Conservation (phyloP, 2,113 vertebrate species). For the Thermophis baileyi region DNA sequence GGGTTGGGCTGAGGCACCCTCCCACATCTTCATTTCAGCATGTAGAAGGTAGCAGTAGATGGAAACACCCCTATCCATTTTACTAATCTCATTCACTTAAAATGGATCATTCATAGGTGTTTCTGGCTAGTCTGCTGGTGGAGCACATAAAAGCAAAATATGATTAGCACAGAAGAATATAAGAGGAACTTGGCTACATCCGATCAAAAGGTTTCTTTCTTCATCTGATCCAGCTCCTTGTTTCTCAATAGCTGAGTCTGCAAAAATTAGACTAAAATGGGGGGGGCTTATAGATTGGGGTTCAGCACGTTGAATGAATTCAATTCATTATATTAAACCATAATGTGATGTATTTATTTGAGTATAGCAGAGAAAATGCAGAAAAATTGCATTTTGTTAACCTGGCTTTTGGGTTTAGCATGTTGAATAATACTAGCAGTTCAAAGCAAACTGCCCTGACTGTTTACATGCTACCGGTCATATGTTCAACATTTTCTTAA, state of each 20-base stretch:
- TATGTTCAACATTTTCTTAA: background rate
- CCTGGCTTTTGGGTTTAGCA: background rate
- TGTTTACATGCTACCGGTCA: background rate
- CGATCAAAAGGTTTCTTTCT: background rate
- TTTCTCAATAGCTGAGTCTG: background rate
- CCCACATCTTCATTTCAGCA: background rate
- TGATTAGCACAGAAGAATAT: background rate
- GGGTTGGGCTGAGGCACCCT: background rate
- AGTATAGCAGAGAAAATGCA: background rate
- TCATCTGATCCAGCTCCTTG: background rate
- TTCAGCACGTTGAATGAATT: background rate
- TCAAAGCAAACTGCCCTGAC: background rate
- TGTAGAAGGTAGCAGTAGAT: background rate
- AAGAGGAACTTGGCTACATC: background rate
- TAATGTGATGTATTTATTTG: background rate
- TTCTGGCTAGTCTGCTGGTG: background rate
- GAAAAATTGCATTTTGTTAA: background rate
- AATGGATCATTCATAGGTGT: background rate
- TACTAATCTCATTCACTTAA: background rate
- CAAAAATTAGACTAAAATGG: background rate
- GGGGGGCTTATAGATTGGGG: background rate
- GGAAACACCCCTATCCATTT: background rate
- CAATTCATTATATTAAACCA: background rate
- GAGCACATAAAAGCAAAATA: background rate
- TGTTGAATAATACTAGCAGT: background rate